A percentile compares a stretch with the other conserved stretches of the same genome.
These are phyloP conservation scores for Oreortyx pictus DNA, from an alignment of 2,797 vertebrate genomes.

Conservation along the genomic window DNA sequence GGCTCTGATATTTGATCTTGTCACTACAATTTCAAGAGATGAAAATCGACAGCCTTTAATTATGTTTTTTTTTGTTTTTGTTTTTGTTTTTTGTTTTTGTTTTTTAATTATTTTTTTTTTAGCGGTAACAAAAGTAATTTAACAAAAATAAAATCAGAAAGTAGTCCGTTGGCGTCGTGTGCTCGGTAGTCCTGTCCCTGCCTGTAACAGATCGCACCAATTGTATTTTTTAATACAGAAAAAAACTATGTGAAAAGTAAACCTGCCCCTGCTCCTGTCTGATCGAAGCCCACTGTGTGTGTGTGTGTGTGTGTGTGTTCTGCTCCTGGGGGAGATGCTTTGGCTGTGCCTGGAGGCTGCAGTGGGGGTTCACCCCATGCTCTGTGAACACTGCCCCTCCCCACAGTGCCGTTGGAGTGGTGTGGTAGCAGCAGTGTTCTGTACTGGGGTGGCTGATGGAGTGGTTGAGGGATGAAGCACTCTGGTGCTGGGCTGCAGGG, in stretches of 20 bases:
- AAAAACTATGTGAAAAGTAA: constrained; percentile 78
- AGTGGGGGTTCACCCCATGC: neutral
- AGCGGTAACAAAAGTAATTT: constrained; percentile 79
- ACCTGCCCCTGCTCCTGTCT: constrained; percentile 77
- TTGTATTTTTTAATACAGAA: constrained; percentile 83
- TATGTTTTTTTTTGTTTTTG: constrained; percentile 36
- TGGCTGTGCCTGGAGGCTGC: constrained; percentile 3
- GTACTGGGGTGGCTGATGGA: neutral
- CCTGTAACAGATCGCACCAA: constrained; percentile 81
- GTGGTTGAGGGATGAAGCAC: neutral
- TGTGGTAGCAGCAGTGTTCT: neutral
- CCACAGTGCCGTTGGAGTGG: neutral
- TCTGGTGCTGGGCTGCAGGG: neutral
- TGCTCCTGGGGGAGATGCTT: constrained; percentile 13
- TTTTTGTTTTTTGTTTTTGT: neutral
- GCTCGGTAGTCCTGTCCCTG: constrained; percentile 79
- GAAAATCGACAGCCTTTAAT: constrained; percentile 73
- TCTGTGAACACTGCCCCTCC: constrained; percentile 39
- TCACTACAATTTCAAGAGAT: constrained; percentile 67
- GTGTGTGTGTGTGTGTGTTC: constrained; percentile 72
- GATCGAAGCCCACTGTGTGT: constrained; percentile 53
- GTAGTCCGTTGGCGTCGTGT: constrained; percentile 80
- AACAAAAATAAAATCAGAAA: constrained; percentile 80
- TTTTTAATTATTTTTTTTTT: constrained; percentile 74
- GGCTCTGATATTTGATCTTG: constrained; percentile 63